Conservation (phyloP, 2,113 vertebrate species). For the Chitala chitala region DNA sequence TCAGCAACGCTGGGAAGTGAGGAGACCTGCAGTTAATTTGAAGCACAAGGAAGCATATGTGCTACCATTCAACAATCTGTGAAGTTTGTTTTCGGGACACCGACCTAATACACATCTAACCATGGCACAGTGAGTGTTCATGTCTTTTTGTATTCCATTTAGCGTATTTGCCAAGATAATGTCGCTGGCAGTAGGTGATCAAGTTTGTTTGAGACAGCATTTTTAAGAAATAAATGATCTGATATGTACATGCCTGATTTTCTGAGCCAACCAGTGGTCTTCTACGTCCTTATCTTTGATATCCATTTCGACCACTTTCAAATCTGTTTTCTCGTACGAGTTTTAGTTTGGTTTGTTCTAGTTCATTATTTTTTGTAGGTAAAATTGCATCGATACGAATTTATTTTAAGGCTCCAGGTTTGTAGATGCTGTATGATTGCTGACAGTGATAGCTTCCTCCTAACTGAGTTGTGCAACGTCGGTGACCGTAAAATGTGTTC, state of each 20-base stretch:
- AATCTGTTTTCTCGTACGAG: not conserved
- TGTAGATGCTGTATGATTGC: not conserved
- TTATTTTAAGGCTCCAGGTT: not conserved
- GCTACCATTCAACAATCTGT: not conserved
- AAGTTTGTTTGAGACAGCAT: not conserved
- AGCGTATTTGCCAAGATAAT: not conserved
- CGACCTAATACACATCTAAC: constrained; percentile 15
- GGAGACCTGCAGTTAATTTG: no score
- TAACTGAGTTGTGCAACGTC: not conserved
- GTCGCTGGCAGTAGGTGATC: not conserved
- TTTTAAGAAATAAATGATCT: not conserved
- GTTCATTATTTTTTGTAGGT: not conserved
- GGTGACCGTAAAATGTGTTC: no score
- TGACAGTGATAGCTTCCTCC: not conserved
- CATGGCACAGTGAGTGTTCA: constrained; percentile 62
- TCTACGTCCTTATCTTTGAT: not conserved
- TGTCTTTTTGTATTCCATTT: not conserved
- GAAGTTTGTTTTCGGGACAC: constrained; percentile 30
- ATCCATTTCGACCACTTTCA: not conserved
- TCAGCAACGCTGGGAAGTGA: not conserved
- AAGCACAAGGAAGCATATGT: constrained; percentile 51
- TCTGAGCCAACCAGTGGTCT: not conserved
- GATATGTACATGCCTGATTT: not conserved
- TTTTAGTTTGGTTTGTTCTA: no score
- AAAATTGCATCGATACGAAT: not conserved